A percentile compares a stretch with the other conserved stretches of the same genome.
Conservation (phyloP, 2,888 invertebrate species). For the Sesia bembeciformis region DNA sequence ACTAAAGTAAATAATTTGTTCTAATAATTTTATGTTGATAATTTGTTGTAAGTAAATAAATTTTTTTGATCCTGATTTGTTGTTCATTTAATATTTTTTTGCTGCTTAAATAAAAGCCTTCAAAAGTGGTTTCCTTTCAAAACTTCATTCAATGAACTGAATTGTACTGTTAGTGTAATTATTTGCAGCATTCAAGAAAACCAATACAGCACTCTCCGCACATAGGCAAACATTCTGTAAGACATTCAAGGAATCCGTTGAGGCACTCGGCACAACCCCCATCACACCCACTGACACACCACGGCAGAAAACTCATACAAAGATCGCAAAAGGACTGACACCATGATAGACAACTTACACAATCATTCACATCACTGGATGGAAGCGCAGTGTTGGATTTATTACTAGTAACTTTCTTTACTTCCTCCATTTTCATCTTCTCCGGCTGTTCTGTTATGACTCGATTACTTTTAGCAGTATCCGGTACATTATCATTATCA, state of each 20-base stretch:
- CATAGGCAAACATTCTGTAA: constrained; percentile 5
- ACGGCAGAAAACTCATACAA: constrained; percentile 4
- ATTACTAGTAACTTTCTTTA: not conserved
- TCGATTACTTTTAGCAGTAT: not conserved
- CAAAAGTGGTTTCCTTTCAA: too few species aligned
- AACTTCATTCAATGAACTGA: too few species aligned
- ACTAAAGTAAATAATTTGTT: too few species aligned
- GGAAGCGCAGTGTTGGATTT: not conserved
- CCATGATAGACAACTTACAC: constrained; percentile 2
- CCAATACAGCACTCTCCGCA: constrained; percentile 9
- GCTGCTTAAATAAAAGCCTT: too few species aligned
- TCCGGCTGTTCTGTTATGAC: constrained; percentile 10
- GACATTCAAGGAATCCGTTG: constrained; percentile 5
- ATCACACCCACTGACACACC: constrained; percentile 2
- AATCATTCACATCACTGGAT: constrained; percentile 2
- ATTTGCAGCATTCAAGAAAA: constrained; percentile 2
- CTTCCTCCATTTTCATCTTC: constrained; percentile 2
- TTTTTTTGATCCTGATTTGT: too few species aligned
- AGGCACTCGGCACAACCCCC: constrained; percentile 4
- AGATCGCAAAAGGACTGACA: constrained; percentile 2
- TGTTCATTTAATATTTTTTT: too few species aligned
- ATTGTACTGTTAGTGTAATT: too few species aligned
- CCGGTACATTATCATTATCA: too few species aligned
- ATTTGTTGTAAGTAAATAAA: too few species aligned
- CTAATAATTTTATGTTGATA: too few species aligned